phyloP scores from a whole-genome alignment of 2,113 vertebrate species.

The Microcebus griseorufus region DNA sequence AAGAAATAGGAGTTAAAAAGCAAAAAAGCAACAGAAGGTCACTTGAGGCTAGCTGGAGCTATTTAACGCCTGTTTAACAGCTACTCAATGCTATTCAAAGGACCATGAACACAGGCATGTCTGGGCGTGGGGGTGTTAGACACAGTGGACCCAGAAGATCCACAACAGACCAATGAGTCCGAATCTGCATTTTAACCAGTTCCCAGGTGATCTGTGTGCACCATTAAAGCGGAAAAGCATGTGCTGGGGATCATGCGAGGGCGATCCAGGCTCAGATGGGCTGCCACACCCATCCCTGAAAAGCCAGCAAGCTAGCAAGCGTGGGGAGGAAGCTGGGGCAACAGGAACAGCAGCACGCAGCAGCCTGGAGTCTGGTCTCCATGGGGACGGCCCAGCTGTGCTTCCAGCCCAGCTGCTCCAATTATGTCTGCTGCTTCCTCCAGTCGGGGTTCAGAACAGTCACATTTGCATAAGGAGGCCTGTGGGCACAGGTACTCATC shows the following conservation, averaged over 20 bases:
- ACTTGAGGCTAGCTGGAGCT: not conserved
- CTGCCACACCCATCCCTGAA: not conserved
- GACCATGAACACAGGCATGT: not conserved
- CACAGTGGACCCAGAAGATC: not conserved
- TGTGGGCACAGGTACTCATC: constrained; percentile 46
- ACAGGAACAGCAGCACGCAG: too few relatives aligned
- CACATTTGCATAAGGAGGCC: constrained; percentile 47
- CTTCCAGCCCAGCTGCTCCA: constrained; percentile 56
- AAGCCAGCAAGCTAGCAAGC: too few relatives aligned
- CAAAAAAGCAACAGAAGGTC: not conserved
- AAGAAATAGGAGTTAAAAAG: not conserved
- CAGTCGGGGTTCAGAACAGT: not conserved
- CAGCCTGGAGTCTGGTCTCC: constrained; percentile 43
- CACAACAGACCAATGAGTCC: not conserved
- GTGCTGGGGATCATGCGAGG: not conserved
- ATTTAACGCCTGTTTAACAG: not conserved
- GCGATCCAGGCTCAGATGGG: not conserved
- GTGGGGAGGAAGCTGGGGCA: not conserved
- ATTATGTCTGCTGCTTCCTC: constrained; percentile 16
- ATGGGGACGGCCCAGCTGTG: constrained; percentile 61
- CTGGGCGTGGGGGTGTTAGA: not conserved
- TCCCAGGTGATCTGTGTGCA: not conserved
- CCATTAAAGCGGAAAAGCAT: not conserved
- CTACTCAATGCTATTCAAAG: not conserved
- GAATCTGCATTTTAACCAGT: not conserved